Evolutionary conservation across 2,888 invertebrate genomes (phyloP), one percentile per base, ranked within the genome.

Genomic region (Mongoloraphidia duomilia): DNA sequence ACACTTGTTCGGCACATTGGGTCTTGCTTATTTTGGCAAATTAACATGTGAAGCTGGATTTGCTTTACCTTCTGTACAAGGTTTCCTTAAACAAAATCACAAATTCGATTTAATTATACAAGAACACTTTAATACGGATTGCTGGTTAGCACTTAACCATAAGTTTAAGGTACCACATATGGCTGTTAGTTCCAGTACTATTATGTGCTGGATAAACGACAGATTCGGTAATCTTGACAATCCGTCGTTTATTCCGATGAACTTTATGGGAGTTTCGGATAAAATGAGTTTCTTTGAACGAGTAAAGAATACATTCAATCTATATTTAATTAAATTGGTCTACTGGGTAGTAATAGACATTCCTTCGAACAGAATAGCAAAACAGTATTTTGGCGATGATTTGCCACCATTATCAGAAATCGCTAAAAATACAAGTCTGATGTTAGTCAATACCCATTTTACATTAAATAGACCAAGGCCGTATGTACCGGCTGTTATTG

Each of bases 41-140:
- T 53, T 59, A 13, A 56, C 65, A 1, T 69, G 69, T 57, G 64
- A 66, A 52, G 40, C 63, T 0, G 54, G 68, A 1, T 6, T 26
- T 26, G 60, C 60, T 38, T 66, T 69, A 5, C 58, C 63, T 13
- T 63, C 64, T 0, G 51, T 71, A 34, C 62, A 64, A 11, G 56
- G 63, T 50, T 61, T 72, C 26, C 50, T 71, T 6, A 64, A 66
- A 41, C 58, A 60, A 2, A 68, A 70, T 53, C 64, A 68, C 3
- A 74, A 74, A 44, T 84, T 77, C 58, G 84, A 88, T 62, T 62
- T 86, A 0, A 70, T 84, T 8, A 61, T 87, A 1, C 67, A 77
- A 47, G 85, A 87, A 64, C 75, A 75, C 49, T 86, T 87, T 60
- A 82, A 82, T 55, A 75, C 76, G 44, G 82, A 86, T 59, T 84